Percentiles rank a stretch among this genome's conserved stretches.
Evolutionary conservation across 2,888 invertebrate genomes (phyloP).

Genomic region (Pyrgus malvae): DNA sequence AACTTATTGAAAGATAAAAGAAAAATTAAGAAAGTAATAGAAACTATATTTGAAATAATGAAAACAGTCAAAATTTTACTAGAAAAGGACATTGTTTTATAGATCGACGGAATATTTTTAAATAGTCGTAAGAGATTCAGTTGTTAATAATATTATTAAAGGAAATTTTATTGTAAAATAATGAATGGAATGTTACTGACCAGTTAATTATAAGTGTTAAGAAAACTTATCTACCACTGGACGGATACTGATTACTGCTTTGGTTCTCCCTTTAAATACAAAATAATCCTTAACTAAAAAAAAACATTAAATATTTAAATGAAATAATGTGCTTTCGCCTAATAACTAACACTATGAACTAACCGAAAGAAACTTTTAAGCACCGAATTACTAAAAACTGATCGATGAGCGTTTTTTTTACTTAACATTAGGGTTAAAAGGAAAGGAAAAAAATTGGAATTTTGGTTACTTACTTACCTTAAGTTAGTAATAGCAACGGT

Average conservation of each 20-base stretch:
- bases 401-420: too few species aligned
- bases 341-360: neutral
- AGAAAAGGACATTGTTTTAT: too few species aligned
- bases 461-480: conserved; percentile 1
- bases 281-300: conserved; percentile 16
- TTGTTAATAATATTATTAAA: neutral
- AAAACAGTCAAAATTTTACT: too few species aligned
- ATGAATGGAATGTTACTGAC: conserved; percentile 17
- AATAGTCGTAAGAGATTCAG: neutral
- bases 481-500: conserved; percentile 42
- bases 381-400: conserved; percentile 5
- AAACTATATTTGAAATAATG: too few species aligned
- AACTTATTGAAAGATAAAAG: too few species aligned
- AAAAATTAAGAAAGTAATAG: too few species aligned
- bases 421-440: too few species aligned
- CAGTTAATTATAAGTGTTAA: conserved; percentile 34
- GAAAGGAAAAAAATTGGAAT: neutral
- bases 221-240: conserved; percentile 73
- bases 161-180: neutral
- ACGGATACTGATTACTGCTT: conserved; percentile 82
- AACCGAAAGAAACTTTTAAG: neutral
- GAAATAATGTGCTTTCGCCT: neutral
- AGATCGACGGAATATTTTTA: too few species aligned
- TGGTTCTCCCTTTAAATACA: conserved; percentile 61
- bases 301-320: neutral